A percentile compares a stretch with the other conserved stretches of the same genome.
Conservation (phyloP, 2,113 vertebrate species). For the Caracal caracal region DNA sequence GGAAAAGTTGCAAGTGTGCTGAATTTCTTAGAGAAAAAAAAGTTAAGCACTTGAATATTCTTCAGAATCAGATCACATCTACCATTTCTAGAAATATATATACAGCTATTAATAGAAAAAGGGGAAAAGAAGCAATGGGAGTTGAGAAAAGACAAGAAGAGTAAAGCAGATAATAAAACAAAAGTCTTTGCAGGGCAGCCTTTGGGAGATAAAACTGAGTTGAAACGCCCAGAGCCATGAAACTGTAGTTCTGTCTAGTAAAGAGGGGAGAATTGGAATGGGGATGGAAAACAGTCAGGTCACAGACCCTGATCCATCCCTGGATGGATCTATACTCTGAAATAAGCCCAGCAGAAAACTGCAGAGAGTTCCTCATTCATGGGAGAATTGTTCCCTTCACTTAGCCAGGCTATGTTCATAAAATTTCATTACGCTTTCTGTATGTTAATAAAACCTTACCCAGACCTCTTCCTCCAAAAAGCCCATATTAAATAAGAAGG, state of each 20-base stretch:
- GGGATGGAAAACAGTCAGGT: background rate
- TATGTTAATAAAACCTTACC: background rate
- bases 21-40: background rate
- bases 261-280: background rate
- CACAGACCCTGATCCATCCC: background rate
- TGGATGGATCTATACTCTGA: background rate
- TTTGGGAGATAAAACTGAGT: background rate
- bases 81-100: conserved; percentile 29
- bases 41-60: background rate
- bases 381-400: background rate
- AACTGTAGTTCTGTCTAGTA: background rate
- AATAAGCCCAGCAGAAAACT: background rate
- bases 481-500: background rate
- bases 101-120: background rate
- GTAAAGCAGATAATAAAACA: background rate
- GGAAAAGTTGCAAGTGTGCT: background rate
- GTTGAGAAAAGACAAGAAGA: background rate
- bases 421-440: background rate
- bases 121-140: background rate
- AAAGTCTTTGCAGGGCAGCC: background rate
- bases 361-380: background rate
- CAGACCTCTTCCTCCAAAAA: background rate
- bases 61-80: background rate
- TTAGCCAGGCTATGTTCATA: background rate
- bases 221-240: background rate